A percentile compares a stretch with the other conserved stretches of the same genome.
These are phyloP conservation scores for Halichoerus grypus DNA, from an alignment of 2,113 vertebrate species.

Conservation along the genomic window DNA sequence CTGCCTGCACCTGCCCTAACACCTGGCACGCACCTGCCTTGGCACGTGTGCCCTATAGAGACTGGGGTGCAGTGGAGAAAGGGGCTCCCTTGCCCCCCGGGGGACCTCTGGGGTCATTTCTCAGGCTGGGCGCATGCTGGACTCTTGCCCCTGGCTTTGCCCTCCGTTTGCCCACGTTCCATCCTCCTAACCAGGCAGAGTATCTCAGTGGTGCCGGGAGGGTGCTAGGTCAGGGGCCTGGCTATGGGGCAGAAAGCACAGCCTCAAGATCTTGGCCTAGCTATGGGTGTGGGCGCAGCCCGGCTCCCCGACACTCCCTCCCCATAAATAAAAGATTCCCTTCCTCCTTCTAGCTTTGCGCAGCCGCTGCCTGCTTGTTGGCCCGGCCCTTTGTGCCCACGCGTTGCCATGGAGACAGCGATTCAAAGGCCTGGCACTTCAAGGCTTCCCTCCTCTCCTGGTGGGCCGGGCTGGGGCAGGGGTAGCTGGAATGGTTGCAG, in stretches of 20 bases:
- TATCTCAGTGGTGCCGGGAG: not conserved
- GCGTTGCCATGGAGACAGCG: conserved; percentile 76
- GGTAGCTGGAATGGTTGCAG: not conserved
- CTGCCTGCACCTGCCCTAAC: not conserved
- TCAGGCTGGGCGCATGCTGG: not conserved
- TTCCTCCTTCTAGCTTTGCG: conserved; percentile 37
- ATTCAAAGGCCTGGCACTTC: conserved; percentile 80
- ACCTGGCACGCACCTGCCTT: not conserved
- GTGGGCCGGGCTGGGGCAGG: not conserved
- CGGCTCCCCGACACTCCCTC: not conserved
- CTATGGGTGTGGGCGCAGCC: not conserved
- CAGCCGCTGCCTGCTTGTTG: conserved; percentile 7
- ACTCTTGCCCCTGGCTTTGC: not conserved
- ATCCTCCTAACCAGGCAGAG: accelerated
- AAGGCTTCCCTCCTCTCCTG: conserved; percentile 73
- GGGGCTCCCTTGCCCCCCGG: not conserved
- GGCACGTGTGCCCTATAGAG: not conserved
- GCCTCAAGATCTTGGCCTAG: not conserved
- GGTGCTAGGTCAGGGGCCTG: not conserved
- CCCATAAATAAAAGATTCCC: conserved; percentile 69
- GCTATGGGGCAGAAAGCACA: accelerated
- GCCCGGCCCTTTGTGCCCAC: conserved; percentile 76
- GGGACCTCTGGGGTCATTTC: not conserved
- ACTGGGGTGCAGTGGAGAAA: not conserved
- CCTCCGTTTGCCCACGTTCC: not conserved